These are phyloP conservation scores for Nasonia longicornis DNA, from an alignment of 1,140 invertebrate genomes.

Conservation along the genomic window DNA sequence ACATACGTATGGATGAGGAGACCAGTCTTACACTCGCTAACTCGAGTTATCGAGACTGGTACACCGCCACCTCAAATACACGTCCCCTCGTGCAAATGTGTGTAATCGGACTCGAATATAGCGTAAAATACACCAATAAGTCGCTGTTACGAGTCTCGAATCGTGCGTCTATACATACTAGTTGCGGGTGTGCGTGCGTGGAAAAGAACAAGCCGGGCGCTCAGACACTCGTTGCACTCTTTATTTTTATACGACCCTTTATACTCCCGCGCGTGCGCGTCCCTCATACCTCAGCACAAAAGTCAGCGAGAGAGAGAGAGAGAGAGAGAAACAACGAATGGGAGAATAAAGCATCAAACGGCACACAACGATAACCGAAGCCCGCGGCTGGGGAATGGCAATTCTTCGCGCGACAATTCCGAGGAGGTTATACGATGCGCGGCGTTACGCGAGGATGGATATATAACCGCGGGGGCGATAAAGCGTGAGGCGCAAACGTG, in stretches of 20 bases:
- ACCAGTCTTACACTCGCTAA: neutral
- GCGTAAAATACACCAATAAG: no score
- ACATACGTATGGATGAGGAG: slow-evolving; percentile 2
- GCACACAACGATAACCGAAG: neutral
- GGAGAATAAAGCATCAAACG: neutral
- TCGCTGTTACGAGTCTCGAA: neutral
- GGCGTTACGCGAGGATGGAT: neutral
- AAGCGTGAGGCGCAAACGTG: neutral
- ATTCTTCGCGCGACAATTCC: neutral
- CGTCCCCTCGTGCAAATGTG: neutral
- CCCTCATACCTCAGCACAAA: neutral
- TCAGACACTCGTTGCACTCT: neutral
- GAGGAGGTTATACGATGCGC: neutral
- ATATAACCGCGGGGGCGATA: neutral
- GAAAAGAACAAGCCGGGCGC: neutral
- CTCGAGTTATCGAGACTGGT: no score
- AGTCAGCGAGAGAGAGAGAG: neutral
- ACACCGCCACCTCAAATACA: neutral
- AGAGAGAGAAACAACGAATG: neutral
- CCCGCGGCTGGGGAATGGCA: no score
- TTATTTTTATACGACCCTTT: neutral
- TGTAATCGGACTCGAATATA: neutral
- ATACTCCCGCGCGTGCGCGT: neutral
- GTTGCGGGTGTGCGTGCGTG: no score
- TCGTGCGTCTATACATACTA: neutral